These are phyloP conservation scores for Xenus cinereus DNA, from an alignment of 2,113 vertebrate genomes.

Conservation along the genomic window DNA sequence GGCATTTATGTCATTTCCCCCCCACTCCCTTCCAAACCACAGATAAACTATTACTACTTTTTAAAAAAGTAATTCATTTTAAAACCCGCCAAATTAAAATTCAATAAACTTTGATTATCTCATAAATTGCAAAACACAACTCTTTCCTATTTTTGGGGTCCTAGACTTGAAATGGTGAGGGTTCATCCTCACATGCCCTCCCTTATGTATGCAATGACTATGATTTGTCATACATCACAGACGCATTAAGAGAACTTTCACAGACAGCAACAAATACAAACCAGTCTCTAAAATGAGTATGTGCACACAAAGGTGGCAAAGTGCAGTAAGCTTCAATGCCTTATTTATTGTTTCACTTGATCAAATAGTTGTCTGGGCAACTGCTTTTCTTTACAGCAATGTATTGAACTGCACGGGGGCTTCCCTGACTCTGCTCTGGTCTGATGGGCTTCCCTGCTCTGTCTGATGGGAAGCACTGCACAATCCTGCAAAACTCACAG, in stretches of 20 bases:
- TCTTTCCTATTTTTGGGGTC: not conserved
- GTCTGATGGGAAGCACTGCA: not conserved
- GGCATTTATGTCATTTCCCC: not conserved
- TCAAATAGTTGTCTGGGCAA: not conserved
- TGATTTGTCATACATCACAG: not conserved
- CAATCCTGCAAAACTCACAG: not conserved
- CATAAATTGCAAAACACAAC: not conserved
- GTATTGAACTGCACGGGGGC: fast-evolving
- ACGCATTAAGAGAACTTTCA: not conserved
- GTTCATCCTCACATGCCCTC: not conserved
- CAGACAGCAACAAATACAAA: not conserved
- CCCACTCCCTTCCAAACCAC: not conserved
- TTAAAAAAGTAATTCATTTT: not conserved
- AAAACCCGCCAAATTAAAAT: not conserved
- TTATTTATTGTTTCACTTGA: not conserved
- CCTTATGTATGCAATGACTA: not conserved
- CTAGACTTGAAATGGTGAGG: not conserved
- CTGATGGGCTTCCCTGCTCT: too few relatives aligned
- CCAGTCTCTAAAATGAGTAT: fast-evolving
- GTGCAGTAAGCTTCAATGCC: not conserved
- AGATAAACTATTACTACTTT: not conserved
- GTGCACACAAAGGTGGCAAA: not conserved
- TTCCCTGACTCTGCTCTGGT: too few relatives aligned
- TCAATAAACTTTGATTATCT: not conserved
- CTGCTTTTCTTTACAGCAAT: not conserved